Conservation (phyloP, 1,140 invertebrate genomes). For the Drosophila melanica region DNA sequence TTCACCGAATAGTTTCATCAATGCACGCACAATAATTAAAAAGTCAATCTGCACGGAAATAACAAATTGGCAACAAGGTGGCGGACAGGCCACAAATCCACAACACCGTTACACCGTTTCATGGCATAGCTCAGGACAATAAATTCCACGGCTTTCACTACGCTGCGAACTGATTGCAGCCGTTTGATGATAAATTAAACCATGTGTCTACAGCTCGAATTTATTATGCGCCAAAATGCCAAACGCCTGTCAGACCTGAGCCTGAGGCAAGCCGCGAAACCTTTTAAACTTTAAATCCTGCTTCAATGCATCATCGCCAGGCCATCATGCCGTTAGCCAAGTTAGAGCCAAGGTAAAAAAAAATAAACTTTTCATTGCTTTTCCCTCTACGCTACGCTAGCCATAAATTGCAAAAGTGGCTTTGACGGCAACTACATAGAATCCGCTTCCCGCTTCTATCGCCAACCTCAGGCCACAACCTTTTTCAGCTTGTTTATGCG, state of each 20-base stretch:
- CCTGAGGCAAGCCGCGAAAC: constrained; percentile 63
- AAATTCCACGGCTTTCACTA: constrained; percentile 67
- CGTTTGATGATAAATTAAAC: constrained; percentile 81
- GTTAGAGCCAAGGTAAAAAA: constrained; percentile 58
- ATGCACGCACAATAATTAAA: constrained; percentile 43
- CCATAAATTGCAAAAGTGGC: constrained; percentile 77
- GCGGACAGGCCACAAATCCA: constrained; percentile 40
- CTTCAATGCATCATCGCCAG: constrained; percentile 79
- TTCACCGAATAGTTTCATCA: constrained; percentile 10
- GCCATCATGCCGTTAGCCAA: constrained; percentile 38
- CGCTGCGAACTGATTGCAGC: constrained; percentile 60
- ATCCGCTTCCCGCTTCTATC: constrained; percentile 14
- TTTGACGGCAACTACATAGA: constrained; percentile 53
- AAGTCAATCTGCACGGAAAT: constrained; percentile 57
- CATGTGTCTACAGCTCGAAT: constrained; percentile 75
- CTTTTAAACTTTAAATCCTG: constrained; percentile 81
- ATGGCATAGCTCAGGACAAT: constrained; percentile 69
- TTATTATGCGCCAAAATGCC: constrained; percentile 82
- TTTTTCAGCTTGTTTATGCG: constrained; percentile 72
- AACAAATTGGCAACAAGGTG: constrained; percentile 48
- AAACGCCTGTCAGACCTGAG: constrained; percentile 70
- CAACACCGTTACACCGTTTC: constrained; percentile 11
- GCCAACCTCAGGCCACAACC: constrained; percentile 30
- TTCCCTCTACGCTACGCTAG: constrained; percentile 35
- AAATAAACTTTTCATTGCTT: constrained; percentile 60